Conservation (phyloP, 2,113 vertebrate genomes). For the Lontra canadensis region DNA sequence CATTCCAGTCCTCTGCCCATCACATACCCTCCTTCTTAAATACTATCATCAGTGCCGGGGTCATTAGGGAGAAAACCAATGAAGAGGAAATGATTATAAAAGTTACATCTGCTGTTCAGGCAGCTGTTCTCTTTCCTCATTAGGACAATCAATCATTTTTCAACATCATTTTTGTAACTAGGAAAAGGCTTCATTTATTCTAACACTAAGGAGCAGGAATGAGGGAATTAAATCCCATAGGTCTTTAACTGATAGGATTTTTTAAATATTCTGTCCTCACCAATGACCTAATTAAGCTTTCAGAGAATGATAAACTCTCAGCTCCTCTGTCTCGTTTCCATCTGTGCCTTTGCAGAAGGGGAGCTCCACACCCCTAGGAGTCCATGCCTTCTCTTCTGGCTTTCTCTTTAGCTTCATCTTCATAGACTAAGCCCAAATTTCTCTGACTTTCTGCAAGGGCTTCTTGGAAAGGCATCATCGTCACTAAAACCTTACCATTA, state of each 20-base stretch:
- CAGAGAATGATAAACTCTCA: constrained; percentile 57
- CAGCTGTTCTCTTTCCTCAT: constrained; percentile 77
- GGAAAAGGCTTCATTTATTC: constrained; percentile 76
- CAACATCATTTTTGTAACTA: constrained; percentile 75
- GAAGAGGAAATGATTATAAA: constrained; percentile 79
- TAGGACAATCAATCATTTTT: constrained; percentile 79
- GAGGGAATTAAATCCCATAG: constrained; percentile 72
- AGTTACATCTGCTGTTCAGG: constrained; percentile 76
- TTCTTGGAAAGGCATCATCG: not conserved
- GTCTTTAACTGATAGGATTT: constrained; percentile 69
- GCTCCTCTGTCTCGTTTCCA: constrained; percentile 39
- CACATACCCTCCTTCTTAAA: constrained; percentile 69
- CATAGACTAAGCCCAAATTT: not conserved
- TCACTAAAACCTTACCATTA: not conserved
- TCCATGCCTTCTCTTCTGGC: not conserved
- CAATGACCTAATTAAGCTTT: constrained; percentile 77
- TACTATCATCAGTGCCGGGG: constrained; percentile 69
- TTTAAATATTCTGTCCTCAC: constrained; percentile 68
- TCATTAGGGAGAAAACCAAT: constrained; percentile 74
- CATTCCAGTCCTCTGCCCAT: constrained; percentile 59
- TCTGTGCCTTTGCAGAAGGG: not conserved
- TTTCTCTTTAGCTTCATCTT: not conserved
- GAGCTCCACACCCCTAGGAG: not conserved
- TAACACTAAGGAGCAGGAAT: constrained; percentile 64
- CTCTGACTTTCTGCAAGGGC: not conserved